Evolutionary conservation across 2,888 invertebrate genomes (phyloP).

Genomic region (Sphaerolaimus hirsutus): DNA sequence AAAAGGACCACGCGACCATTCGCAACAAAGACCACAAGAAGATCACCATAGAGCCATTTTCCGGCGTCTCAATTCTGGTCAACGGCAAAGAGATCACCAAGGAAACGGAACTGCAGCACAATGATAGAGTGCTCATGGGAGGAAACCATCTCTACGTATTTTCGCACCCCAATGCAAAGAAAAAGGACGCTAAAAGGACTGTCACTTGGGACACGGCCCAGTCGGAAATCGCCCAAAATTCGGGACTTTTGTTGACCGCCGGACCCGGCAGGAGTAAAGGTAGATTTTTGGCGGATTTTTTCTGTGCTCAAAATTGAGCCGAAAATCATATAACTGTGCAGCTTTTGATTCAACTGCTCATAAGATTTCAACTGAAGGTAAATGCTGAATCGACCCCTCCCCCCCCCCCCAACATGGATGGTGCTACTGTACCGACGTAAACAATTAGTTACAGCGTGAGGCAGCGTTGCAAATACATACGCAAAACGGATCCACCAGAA

Average conservation of each 20-base stretch:
- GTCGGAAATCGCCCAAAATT: slow-evolving; percentile 33
- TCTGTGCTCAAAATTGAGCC: too few species aligned
- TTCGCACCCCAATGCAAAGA: slow-evolving; percentile 27
- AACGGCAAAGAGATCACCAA: slow-evolving; percentile 32
- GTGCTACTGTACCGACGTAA: not conserved
- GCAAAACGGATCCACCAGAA: too few species aligned
- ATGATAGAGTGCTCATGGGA: slow-evolving; percentile 36
- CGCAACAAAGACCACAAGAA: slow-evolving; percentile 18
- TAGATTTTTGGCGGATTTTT: too few species aligned
- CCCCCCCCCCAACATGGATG: too few species aligned
- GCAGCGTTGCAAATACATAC: not conserved
- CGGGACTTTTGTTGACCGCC: slow-evolving; percentile 25
- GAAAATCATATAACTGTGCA: too few species aligned
- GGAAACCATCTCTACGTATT: slow-evolving; percentile 36
- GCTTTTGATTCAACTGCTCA: too few species aligned
- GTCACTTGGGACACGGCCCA: slow-evolving; percentile 34
- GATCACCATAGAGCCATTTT: slow-evolving; percentile 20
- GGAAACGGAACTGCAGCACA: slow-evolving; percentile 30
- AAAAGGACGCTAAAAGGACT: slow-evolving; percentile 21
- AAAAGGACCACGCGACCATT: slow-evolving; percentile 31
- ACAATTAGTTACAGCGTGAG: not conserved
- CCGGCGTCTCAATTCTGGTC: slow-evolving; percentile 29
- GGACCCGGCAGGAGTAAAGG: too few species aligned
- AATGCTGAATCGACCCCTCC: too few species aligned
- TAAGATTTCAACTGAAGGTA: too few species aligned